Evolutionary conservation across 1,140 invertebrate genomes (phyloP).

Genomic region (Macrotrachela quadricornifera): DNA sequence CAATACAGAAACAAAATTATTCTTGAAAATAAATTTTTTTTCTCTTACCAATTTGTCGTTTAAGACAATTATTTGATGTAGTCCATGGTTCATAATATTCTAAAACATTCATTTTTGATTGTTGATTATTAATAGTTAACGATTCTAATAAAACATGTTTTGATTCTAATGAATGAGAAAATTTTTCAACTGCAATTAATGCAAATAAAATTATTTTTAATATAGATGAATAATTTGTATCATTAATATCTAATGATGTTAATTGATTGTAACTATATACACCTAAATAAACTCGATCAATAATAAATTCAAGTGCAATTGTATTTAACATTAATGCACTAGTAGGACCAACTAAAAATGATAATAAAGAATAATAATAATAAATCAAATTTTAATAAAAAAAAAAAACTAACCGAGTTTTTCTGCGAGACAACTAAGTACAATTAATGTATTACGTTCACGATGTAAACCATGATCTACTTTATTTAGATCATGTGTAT

Average conservation of each 20-base stretch:
- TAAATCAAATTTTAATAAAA: not conserved
- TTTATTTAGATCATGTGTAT: constrained; percentile 27
- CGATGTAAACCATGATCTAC: constrained; percentile 34
- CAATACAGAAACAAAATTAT: no score
- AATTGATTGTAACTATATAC: not conserved
- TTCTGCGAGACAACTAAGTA: constrained; percentile 69
- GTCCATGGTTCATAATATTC: no score
- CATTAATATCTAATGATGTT: constrained; percentile 28
- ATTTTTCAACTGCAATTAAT: constrained; percentile 5
- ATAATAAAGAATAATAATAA: constrained; percentile 44
- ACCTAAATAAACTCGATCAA: constrained; percentile 1
- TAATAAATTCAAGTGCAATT: constrained; percentile 50
- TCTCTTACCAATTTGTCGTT: no score
- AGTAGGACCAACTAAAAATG: constrained; percentile 53
- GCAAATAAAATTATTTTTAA: not conserved
- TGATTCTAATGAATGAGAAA: not conserved
- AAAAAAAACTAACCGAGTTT: constrained; percentile 45
- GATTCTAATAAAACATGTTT: no score
- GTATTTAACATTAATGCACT: constrained; percentile 59
- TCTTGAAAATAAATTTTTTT: no score
- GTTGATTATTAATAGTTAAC: no score
- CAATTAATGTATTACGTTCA: constrained; percentile 69
- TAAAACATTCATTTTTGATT: no score
- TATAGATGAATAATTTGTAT: not conserved
- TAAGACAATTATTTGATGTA: no score